These are phyloP conservation scores for Microchirus variegatus DNA, from an alignment of 2,797 vertebrate species.

Conservation along the genomic window DNA sequence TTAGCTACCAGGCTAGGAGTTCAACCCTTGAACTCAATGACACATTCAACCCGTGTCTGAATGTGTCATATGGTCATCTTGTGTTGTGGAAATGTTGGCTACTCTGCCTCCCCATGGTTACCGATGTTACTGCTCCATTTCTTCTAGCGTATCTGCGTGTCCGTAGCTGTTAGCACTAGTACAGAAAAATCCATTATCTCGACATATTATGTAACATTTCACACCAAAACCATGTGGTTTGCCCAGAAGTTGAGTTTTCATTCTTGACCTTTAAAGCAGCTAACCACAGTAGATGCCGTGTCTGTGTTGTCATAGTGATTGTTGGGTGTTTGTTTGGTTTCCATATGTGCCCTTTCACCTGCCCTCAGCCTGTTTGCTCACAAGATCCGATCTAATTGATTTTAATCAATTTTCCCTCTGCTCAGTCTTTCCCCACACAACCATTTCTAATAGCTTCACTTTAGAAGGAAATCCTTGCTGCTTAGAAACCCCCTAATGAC, in stretches of 20 bases:
- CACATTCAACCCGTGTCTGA: no score
- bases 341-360: not conserved
- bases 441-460: not conserved
- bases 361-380: not conserved
- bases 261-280: not conserved
- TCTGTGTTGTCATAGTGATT: not conserved
- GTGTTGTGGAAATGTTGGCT: no score
- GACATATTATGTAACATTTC: not conserved
- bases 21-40: no score
- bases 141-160: no score
- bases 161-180: no score
- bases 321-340: not conserved
- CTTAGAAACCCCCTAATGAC: conserved; percentile 70
- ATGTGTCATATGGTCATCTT: no score
- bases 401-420: conserved; percentile 11
- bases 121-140: no score
- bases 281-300: no score
- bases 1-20: no score
- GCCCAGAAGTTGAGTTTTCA: not conserved
- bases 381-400: not conserved
- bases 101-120: no score
- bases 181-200: no score
- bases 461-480: conserved; percentile 52
- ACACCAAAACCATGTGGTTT: not conserved
- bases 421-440: conserved; percentile 24